A percentile compares a stretch with the other conserved stretches of the same genome.
Conservation (phyloP, 2,113 vertebrate species). For the Odontophorus gujanensis region DNA sequence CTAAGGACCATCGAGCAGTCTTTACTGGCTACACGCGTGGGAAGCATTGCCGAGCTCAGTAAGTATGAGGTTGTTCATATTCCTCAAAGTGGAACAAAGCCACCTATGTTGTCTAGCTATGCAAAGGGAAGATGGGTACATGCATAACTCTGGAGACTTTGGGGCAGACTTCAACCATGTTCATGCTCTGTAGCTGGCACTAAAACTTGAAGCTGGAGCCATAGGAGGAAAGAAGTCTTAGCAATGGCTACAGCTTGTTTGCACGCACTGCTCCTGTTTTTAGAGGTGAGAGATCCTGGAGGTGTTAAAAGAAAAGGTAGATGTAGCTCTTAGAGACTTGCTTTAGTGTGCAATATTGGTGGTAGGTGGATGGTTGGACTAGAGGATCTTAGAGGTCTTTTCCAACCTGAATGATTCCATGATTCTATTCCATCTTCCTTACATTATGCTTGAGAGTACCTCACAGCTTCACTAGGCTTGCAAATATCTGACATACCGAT, state of each 20-base stretch:
- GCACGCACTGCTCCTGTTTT: not conserved
- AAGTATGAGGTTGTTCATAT: conserved; percentile 72
- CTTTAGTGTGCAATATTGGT: too few species aligned
- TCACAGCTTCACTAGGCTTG: not conserved
- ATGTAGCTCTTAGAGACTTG: too few species aligned
- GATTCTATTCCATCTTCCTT: not conserved
- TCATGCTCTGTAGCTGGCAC: not conserved
- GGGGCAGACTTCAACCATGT: not conserved
- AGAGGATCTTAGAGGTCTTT: too few species aligned
- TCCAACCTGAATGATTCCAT: too few species aligned
- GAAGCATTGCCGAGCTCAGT: conserved; percentile 98
- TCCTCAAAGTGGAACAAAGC: not conserved
- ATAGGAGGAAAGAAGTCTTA: not conserved
- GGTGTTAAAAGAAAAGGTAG: too few species aligned
- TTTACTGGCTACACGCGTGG: conserved; percentile 92
- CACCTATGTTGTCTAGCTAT: not conserved
- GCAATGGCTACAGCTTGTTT: not conserved
- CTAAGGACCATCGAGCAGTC: conserved; percentile 94
- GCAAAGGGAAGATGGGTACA: not conserved
- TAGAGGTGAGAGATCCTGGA: not conserved
- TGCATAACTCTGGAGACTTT: fast-evolving
- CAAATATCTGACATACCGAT: not conserved
- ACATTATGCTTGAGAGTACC: fast-evolving
- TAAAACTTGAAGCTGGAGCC: not conserved
- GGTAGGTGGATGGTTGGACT: too few species aligned